Percentiles rank a stretch among this genome's conserved stretches.
Evolutionary conservation across 2,113 vertebrate species (phyloP).

Genomic region (Cyprinodon brontotheroides): DNA sequence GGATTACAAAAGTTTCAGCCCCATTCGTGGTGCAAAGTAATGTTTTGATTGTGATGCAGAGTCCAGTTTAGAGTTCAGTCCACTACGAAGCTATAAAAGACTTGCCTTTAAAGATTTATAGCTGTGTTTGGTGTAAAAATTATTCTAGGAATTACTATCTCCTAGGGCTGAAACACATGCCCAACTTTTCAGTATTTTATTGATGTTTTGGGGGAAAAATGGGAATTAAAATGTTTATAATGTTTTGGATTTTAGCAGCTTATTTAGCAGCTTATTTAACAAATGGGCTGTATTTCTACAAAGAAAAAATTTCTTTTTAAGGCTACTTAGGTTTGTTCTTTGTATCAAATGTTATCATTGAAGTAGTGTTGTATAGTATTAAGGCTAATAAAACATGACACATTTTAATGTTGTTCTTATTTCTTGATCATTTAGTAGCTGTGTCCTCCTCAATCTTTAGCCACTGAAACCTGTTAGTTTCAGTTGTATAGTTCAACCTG

Average conservation of each 20-base stretch:
- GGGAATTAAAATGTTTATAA: background rate
- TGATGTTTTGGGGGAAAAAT: too few species aligned
- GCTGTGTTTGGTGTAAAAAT: too few species aligned
- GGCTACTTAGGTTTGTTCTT: background rate
- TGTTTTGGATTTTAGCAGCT: background rate
- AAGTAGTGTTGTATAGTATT: background rate
- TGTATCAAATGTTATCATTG: background rate
- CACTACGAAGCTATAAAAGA: too few species aligned
- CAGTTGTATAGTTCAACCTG: background rate
- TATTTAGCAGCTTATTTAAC: background rate
- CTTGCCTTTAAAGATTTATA: too few species aligned
- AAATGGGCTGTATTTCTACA: background rate
- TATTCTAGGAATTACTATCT: too few species aligned
- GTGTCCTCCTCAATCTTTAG: background rate
- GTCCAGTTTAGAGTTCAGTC: too few species aligned
- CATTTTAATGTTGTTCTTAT: background rate
- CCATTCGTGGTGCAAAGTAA: too few species aligned
- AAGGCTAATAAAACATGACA: background rate
- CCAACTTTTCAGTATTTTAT: background rate
- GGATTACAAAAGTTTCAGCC: too few species aligned
- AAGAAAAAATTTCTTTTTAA: background rate
- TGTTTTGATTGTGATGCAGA: too few species aligned
- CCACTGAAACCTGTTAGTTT: background rate
- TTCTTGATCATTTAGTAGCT: background rate
- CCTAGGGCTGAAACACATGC: background rate